Percentiles rank a stretch among this genome's conserved stretches.
Conservation (phyloP, 2,797 vertebrate genomes). For the Micrastur ruficollis region DNA sequence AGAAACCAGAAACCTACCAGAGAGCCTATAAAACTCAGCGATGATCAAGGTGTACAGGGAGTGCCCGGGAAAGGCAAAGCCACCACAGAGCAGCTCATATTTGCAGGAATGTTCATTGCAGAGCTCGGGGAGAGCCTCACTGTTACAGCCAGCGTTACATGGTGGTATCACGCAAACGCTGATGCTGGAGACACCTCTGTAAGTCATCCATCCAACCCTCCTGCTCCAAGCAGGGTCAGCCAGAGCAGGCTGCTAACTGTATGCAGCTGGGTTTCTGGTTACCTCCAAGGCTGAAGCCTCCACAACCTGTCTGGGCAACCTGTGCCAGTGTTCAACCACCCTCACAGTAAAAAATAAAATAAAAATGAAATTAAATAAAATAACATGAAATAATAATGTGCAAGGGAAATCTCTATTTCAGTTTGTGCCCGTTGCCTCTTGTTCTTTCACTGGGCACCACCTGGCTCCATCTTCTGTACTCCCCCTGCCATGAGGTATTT, state of each 20-base stretch:
- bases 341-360: background rate
- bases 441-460: too few relatives aligned
- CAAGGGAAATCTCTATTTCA: background rate
- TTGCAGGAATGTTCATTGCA: background rate
- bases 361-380: too few relatives aligned
- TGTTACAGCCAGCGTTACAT: background rate
- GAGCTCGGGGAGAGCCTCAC: background rate
- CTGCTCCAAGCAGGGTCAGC: background rate
- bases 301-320: background rate
- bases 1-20: background rate
- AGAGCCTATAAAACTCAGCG: background rate
- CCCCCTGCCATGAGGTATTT: background rate
- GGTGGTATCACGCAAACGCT: accelerated
- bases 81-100: background rate
- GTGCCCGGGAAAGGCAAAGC: background rate
- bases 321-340: background rate
- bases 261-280: background rate
- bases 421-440: background rate
- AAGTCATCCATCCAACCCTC: background rate
- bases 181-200: background rate
- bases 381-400: background rate
- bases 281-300: background rate
- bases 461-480: background rate
- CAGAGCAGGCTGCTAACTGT: background rate
- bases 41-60: background rate